Base-by-base conservation (phyloP, 2,888 invertebrate species). In the Epirrhoe alternata region DNA sequence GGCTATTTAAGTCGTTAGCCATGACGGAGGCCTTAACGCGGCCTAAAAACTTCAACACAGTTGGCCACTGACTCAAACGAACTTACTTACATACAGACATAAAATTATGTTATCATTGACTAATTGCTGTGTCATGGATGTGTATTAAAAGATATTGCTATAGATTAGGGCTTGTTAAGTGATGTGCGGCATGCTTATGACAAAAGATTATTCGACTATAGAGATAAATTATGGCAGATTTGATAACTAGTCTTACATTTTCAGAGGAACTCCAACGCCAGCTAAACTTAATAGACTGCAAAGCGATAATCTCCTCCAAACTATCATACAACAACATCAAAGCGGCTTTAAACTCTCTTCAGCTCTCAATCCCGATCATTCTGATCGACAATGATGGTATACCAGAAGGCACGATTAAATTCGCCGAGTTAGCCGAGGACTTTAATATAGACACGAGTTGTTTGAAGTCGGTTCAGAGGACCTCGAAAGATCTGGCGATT, bases 231-330 rank as follows among this genome's bases (percentile, higher is more conserved):
- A n/a, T n/a, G n/a, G n/a, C n/a, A 35, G 10, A 8, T 35, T 35
- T 35, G 35, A 35, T 35, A 3, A 35, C 35, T 35, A 35, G 10
- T 35, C 10, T 8, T 35, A 55, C 16, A 10, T 42, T 87, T 94
- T 55, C 89, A 97, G 97, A 95, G 71, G 97, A 97, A 92, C 94
- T 97, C 1, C 86, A 93, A 50, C 94, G 94, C 24, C 97, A 96
- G 81, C 73, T 97, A 24, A 83, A 89, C 61, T 87, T 94, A 67
- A 94, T 95, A 24, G 87, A 93, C 30, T 94, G 95, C 51, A 96
- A 96, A 87, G 94, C 94, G 0, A 81, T 97, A 0, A 89, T 97
- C n/a, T 94, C 96, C 1, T 92, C 94, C 0, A 89, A 93, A 12
- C 83, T 94, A 45, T 93, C 94, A 7, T 94, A 94, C 66, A 73